phyloP scores from a whole-genome alignment of 1,140 invertebrate genomes.

The Pseudomyrmex dendroicus region DNA sequence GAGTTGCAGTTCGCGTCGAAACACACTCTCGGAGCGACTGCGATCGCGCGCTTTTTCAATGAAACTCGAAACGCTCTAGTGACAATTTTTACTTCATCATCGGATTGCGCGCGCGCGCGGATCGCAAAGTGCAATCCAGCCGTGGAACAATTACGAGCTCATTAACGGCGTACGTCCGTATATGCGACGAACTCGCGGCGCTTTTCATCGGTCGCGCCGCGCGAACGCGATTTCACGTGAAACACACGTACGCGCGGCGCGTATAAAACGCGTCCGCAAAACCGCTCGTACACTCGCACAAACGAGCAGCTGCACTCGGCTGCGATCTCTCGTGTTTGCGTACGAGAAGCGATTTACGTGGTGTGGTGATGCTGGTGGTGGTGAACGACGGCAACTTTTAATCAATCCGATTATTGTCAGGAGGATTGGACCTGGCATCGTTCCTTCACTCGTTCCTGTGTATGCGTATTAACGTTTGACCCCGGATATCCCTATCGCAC shows the following conservation, averaged over 20 bases:
- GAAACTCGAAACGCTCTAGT: not conserved
- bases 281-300: conserved; percentile 19
- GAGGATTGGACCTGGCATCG: conserved; percentile 70
- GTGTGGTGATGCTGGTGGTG: not conserved
- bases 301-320: not conserved
- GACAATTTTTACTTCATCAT: conserved; percentile 11
- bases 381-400: conserved; percentile 73
- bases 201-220: conserved; percentile 51
- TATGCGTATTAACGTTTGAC: conserved; percentile 69
- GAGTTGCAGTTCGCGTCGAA: not conserved
- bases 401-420: conserved; percentile 77
- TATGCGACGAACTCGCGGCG: conserved; percentile 43
- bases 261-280: conserved; percentile 21
- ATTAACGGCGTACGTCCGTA: conserved; percentile 61
- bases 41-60: too few relatives aligned
- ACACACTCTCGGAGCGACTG: not conserved
- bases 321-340: conserved; percentile 4
- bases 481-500: conserved; percentile 27
- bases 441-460: conserved; percentile 62
- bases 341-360: conserved; percentile 12
- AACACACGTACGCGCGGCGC: conserved; percentile 1
- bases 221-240: conserved; percentile 35
- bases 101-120: not conserved
- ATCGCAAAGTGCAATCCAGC: conserved; percentile 27
- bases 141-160: conserved; percentile 61